These are phyloP conservation scores for Hafferia zeledoni DNA, from an alignment of 2,797 vertebrate species.

Conservation along the genomic window DNA sequence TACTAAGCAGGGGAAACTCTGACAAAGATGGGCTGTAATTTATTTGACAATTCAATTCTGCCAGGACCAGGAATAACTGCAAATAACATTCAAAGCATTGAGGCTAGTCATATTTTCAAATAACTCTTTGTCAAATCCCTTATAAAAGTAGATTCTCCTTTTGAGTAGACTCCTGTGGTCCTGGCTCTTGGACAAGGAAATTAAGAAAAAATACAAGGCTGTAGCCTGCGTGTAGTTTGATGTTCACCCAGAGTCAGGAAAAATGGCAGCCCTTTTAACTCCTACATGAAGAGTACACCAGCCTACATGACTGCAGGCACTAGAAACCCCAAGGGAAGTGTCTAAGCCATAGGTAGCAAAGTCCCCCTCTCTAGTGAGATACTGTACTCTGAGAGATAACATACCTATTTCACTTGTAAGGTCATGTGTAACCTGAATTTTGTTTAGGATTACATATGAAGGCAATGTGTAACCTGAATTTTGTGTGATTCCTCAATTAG, in stretches of 20 bases:
- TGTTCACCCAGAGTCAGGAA: not conserved
- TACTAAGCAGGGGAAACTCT: not conserved
- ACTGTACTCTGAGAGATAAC: not conserved
- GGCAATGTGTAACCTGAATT: not conserved
- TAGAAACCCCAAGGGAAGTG: not conserved
- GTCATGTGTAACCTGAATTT: not conserved
- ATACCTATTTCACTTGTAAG: not conserved
- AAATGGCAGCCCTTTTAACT: not conserved
- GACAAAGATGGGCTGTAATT: not conserved
- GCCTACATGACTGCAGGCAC: not conserved
- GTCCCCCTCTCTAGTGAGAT: not conserved
- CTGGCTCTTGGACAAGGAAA: not conserved
- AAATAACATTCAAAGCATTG: not conserved
- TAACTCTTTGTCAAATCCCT: not conserved
- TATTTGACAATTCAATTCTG: not conserved
- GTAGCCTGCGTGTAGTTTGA: not conserved
- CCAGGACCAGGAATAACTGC: not conserved
- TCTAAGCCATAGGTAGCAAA: not conserved
- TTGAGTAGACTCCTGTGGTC: not conserved
- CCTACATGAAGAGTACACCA: not conserved
- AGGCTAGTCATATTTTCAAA: not conserved
- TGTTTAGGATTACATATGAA: not conserved
- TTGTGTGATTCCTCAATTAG: not conserved
- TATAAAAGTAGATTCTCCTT: not conserved
- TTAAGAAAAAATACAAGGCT: not conserved